phyloP scores from a whole-genome alignment of 2,113 vertebrate genomes.

The Poecile atricapillus region DNA sequence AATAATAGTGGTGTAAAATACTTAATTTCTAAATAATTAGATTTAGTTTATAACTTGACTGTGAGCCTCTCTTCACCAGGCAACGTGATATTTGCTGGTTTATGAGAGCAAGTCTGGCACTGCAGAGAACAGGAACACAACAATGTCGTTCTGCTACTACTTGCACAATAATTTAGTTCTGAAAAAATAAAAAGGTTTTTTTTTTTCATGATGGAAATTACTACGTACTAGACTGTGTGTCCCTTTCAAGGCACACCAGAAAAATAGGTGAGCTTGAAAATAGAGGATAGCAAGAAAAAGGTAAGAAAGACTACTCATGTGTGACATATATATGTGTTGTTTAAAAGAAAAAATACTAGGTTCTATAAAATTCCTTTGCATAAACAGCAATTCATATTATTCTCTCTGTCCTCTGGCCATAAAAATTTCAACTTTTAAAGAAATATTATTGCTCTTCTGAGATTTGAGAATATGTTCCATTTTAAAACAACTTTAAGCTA shows the following conservation, averaged over 20 bases:
- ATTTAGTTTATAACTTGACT: neutral
- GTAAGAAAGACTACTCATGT: neutral
- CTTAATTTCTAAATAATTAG: neutral
- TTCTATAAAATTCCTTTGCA: neutral
- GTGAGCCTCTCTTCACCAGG: neutral
- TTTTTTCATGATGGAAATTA: neutral
- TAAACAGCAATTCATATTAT: neutral
- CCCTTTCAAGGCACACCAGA: neutral
- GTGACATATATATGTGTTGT: neutral
- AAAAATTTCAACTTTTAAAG: neutral
- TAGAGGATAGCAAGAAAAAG: neutral
- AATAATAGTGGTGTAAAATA: neutral
- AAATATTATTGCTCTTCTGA: constrained; percentile 4
- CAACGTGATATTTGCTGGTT: neutral
- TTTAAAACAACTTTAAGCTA: constrained; percentile 7
- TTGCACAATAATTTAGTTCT: neutral
- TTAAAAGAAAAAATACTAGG: neutral
- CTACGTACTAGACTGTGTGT: neutral
- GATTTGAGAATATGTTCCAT: constrained; percentile 6
- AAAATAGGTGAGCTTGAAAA: neutral
- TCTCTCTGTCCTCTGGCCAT: neutral
- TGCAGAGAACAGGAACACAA: neutral
- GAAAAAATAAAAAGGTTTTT: neutral
- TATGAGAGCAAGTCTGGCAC: neutral
- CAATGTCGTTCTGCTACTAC: neutral